Evolutionary conservation across 2,797 vertebrate species (phyloP), one percentile per base, ranked within the genome.

Genomic region (Triplophysa bombifrons): DNA sequence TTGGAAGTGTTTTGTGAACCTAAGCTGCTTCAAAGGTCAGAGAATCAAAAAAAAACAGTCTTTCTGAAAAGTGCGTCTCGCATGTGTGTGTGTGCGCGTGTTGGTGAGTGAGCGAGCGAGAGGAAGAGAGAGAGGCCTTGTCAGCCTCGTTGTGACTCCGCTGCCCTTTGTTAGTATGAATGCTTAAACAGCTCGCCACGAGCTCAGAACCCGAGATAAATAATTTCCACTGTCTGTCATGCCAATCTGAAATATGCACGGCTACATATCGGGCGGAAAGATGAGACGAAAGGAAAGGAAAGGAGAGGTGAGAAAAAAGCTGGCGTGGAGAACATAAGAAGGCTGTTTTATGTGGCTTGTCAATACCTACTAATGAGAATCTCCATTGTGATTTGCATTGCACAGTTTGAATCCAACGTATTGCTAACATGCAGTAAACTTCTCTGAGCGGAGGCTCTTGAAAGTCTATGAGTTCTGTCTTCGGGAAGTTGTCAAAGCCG

Each of bases 141-240:
- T 93, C 91, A 92, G 91, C 85, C 90, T 90, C 83, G 68, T 87
- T 84, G 84, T 90, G 91, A 91, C 90, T 92, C 84, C 17, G 56
- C 88, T 94, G 93, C 90, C 93, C 94, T 94, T 94, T 94, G 93
- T 94, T 94, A 93, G 91, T 88, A 83, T 91, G 92, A 92, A 93
- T 93, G 89, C 92, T 93, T 92, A 93, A 94, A 89, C 91, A 93
- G 92, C 89, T 90, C 87, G 76, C 90, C 89, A 82, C 89, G 85
- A 93, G 88, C 91, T 88, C 88, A 88, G 84, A 90, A 92, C 90
- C 91, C 80, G 83, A 87, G 92, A 94, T 94, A 90, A 94, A 94
- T 94, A 92, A 94, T 93, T 93, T 92, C 89, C 90, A 91, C 91
- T 83, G 88, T 87, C 91, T 92, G 92, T 92, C 93, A 92, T 89